Percentiles rank a stretch among this genome's conserved stretches.
Conservation (phyloP, 2,888 invertebrate species). For the Cerceris rybyensis region DNA sequence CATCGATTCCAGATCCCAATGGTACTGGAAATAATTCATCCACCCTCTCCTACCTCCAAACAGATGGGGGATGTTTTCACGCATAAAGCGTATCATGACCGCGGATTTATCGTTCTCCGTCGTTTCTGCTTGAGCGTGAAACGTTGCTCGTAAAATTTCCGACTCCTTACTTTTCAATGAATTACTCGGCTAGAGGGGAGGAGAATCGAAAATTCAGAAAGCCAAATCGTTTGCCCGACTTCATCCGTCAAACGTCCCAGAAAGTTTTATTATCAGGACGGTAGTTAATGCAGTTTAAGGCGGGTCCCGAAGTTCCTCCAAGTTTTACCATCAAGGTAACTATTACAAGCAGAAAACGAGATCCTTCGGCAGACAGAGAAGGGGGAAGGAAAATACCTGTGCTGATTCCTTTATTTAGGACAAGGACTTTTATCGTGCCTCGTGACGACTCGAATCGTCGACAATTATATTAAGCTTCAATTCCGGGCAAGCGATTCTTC, state of each 20-base stretch:
- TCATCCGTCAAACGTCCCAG: slow-evolving; percentile 66
- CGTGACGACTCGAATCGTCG: slow-evolving; percentile 39
- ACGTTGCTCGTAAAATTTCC: slow-evolving; percentile 26
- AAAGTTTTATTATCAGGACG: slow-evolving; percentile 64
- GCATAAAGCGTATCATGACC: slow-evolving; percentile 10
- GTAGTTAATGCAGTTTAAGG: slow-evolving; percentile 65
- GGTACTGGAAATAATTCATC: slow-evolving; percentile 48
- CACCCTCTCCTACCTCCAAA: slow-evolving; percentile 11
- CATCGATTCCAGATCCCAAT: slow-evolving; percentile 20
- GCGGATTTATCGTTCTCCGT: slow-evolving; percentile 20
- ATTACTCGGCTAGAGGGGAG: slow-evolving; percentile 35
- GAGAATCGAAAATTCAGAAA: slow-evolving; percentile 61
- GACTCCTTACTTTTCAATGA: slow-evolving; percentile 49
- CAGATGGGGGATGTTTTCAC: slow-evolving; percentile 15
- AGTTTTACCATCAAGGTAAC: slow-evolving; percentile 56
- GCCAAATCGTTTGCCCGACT: slow-evolving; percentile 55
- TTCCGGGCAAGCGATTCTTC: background rate
- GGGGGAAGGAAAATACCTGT: slow-evolving; percentile 13
- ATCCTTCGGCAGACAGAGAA: slow-evolving; percentile 22
- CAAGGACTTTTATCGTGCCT: slow-evolving; percentile 50
- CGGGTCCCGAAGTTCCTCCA: slow-evolving; percentile 44
- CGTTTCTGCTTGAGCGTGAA: slow-evolving; percentile 30
- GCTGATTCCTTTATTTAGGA: slow-evolving; percentile 53
- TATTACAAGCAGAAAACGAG: slow-evolving; percentile 56
- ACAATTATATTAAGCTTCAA: slow-evolving; percentile 36